Conservation (phyloP, 2,888 invertebrate species). For the Dryobota labecula region DNA sequence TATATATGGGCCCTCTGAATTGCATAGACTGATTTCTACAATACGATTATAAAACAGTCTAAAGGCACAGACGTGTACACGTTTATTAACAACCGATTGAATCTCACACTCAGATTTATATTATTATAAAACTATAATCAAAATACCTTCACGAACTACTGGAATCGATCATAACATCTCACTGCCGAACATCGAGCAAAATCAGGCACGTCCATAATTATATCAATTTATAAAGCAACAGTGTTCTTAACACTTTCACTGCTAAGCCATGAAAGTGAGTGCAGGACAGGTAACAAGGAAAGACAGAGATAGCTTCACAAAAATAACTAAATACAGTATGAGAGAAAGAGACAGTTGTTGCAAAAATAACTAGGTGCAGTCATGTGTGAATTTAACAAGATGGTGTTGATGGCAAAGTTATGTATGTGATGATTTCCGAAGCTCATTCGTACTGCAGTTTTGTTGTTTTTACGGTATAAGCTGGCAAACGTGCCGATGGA, state of each 20-base stretch:
- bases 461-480: not conserved
- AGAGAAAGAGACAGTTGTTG: slow-evolving; percentile 21
- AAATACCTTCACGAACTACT: slow-evolving; percentile 35
- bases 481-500: not conserved
- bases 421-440: slow-evolving; percentile 7
- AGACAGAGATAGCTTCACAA: slow-evolving; percentile 32
- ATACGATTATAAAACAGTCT: not conserved
- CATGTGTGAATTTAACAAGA: slow-evolving; percentile 53
- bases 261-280: slow-evolving; percentile 28
- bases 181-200: slow-evolving; percentile 30
- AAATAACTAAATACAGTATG: slow-evolving; percentile 17
- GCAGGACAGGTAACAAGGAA: slow-evolving; percentile 36
- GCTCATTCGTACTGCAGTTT: not conserved
- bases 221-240: slow-evolving; percentile 55
- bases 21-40: too few species aligned
- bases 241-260: slow-evolving; percentile 62
- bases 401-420: slow-evolving; percentile 14
- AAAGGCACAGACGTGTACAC: not conserved
- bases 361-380: slow-evolving; percentile 21
- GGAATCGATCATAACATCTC: slow-evolving; percentile 10
- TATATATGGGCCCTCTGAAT: too few species aligned
- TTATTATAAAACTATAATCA: slow-evolving; percentile 21
- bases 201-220: slow-evolving; percentile 53
- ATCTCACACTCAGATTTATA: not conserved
- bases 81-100: not conserved